Evolutionary conservation across 2,888 invertebrate genomes (phyloP), one percentile per base, ranked within the genome.

Genomic region (Campoplex capitator): DNA sequence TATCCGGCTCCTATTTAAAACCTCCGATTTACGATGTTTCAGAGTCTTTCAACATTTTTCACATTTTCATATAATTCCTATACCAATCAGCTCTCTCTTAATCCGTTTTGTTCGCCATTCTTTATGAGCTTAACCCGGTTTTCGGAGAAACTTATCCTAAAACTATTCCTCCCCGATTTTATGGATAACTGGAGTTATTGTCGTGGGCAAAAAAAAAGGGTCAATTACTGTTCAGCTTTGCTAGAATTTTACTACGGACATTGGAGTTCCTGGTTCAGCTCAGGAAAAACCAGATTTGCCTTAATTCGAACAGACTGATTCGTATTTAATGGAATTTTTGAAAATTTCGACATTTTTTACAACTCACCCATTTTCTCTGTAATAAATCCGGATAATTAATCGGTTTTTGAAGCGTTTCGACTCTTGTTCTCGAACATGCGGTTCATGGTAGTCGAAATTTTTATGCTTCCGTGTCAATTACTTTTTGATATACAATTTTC

Each of bases 1-100:
- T 58, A 75, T 56, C 42, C 62, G 62, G 16, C n/a, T 62, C 28
- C 65, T 18, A 38, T 9, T 45, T 9, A 45, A 45, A 68, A 2
- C 16, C 54, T 23, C 42, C 51, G 42, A 65, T 65, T 65, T 51
- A 35, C 76, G 32, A 32, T 62, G 32, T 62, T 62, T 62, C 62
- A 38, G 38, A 38, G 38, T 32, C 32, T 48, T 35, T 8, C n/a
- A n/a, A 42, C 38, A 42, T n/a, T 68, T 68, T 68, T 68, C 62
- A 62, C 62, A 9, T 62, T 32, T 32, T 13, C 16, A 16, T 32
- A 62, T 32, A 32, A 32, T 62, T 62, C 32, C 28, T 58, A 3
- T 32, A 62, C 16, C 1, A 62, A 62, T 6, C 62, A 32, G 32
- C 62, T 32, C 32, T 62, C 32, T 62, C 62, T 62, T 62, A 62